Base-by-base conservation (phyloP, 1,140 invertebrate species). In the Aethina tumida region DNA sequence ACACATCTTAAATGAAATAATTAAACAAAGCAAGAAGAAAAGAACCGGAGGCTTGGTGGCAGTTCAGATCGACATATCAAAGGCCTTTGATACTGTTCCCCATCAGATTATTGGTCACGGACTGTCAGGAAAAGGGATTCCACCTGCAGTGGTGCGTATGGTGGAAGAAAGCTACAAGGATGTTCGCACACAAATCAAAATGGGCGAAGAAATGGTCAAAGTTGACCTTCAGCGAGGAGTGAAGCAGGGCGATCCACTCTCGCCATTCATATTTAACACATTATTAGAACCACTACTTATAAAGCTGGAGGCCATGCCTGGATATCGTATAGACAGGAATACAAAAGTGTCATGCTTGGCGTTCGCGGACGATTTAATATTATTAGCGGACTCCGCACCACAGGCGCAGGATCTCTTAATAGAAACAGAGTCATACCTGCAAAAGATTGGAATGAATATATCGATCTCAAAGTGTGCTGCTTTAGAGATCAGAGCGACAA, bases 211-310 rank as follows among this genome's bases (percentile, higher is more conserved):
- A 12, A 20, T 8, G n/a, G 17, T 39, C 21, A 13, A 39, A 5
- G 42, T 53, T 1, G 9, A 12, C 9, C 28, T 56, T 19, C 30
- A 45, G 10, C 43, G 55, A 22, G 64, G 60, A 5, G 62, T 66
- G 0, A 57, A 62, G 34, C 65, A 67, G 43, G 64, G 64, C 1
- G 62, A 64, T 35, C 55, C 56, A 3, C 41, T 63, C 0, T 50
- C 46, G 5, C 60, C 60, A 2, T 33, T 58, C 2, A 41, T 64
- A 5, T 65, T 66, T 28, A 62, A 62, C 27, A 26, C 58, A 12
- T 48, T 57, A 0, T 41, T 65, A 10, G 58, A 66, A 26, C 47
- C 51, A 3, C 20, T 59, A 6, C 34, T 34, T 2, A 37, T 3
- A n/a, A n/a, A n/a, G n/a, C n/a, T n/a, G n/a, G n/a, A n/a, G n/a